Conservation (phyloP, 2,888 invertebrate genomes). For the Drosophila emarginata region DNA sequence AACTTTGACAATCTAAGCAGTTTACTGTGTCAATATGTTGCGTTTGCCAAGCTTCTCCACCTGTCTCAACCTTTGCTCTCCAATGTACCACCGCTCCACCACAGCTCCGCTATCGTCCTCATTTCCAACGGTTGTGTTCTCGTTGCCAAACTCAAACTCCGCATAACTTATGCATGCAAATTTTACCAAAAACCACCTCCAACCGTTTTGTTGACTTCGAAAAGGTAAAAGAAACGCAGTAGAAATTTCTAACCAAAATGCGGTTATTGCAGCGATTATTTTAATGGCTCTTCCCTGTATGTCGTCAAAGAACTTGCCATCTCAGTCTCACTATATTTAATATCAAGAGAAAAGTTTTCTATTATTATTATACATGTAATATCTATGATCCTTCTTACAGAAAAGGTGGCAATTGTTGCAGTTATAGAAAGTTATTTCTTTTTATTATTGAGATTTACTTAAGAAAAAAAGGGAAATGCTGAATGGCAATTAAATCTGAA, state of each 20-base stretch:
- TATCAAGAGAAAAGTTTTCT: constrained; percentile 2
- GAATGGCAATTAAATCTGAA: no score
- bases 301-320: constrained; percentile 49
- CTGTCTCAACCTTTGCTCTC: neutral
- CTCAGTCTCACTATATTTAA: constrained; percentile 41
- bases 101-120: neutral
- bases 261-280: constrained; percentile 73
- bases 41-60: constrained; percentile 37
- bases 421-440: no score
- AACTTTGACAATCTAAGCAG: constrained; percentile 76
- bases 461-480: no score
- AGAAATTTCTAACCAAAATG: constrained; percentile 62
- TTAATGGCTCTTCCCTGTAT: constrained; percentile 66
- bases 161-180: constrained; percentile 77
- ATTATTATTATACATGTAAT: constrained; percentile 2
- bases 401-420: neutral
- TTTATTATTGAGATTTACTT: no score
- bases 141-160: constrained; percentile 41
- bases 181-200: constrained; percentile 34
- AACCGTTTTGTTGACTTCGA: constrained; percentile 52
- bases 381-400: constrained; percentile 16
- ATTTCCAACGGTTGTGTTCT: constrained; percentile 15
- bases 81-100: neutral
- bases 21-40: constrained; percentile 74
- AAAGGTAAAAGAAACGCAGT: constrained; percentile 52